Evolutionary conservation across 2,888 invertebrate species (phyloP).

Genomic region (Malachius bipustulatus): DNA sequence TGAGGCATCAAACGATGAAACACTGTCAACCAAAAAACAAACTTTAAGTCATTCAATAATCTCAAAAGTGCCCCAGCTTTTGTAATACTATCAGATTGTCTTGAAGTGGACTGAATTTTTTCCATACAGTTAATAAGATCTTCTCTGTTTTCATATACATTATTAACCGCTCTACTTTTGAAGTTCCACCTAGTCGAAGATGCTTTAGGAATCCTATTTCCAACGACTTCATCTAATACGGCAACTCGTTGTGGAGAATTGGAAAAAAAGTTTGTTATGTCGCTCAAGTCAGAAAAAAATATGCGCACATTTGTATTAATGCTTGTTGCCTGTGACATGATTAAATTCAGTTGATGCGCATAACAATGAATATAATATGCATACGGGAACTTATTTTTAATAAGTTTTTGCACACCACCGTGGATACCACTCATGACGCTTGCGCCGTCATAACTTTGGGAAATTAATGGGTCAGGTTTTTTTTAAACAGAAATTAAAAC

Average conservation of each 20-base stretch:
- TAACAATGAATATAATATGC: conserved; percentile 20
- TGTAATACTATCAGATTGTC: too few species aligned
- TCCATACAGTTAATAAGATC: neutral
- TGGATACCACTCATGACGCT: conserved; percentile 16
- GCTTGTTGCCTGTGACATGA: conserved; percentile 17
- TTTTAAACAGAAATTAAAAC: conserved; percentile 13
- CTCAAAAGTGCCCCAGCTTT: neutral
- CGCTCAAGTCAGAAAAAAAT: conserved; percentile 18
- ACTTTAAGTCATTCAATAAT: neutral
- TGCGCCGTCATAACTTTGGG: conserved; percentile 20
- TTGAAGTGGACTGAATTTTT: neutral
- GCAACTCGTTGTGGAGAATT: conserved; percentile 1
- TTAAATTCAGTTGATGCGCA: conserved; percentile 18
- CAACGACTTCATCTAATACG: neutral
- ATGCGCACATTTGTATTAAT: conserved; percentile 15
- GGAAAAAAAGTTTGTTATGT: conserved; percentile 17
- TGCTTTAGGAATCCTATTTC: neutral
- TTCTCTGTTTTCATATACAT: neutral
- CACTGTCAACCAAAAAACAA: neutral
- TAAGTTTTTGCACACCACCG: conserved; percentile 15
- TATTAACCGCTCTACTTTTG: neutral
- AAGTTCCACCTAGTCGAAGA: neutral
- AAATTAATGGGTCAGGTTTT: conserved; percentile 15
- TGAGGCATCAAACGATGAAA: neutral
- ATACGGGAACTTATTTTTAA: conserved; percentile 16